phyloP scores from a whole-genome alignment of 2,888 invertebrate genomes.

The Macrostomum cliftonense region DNA sequence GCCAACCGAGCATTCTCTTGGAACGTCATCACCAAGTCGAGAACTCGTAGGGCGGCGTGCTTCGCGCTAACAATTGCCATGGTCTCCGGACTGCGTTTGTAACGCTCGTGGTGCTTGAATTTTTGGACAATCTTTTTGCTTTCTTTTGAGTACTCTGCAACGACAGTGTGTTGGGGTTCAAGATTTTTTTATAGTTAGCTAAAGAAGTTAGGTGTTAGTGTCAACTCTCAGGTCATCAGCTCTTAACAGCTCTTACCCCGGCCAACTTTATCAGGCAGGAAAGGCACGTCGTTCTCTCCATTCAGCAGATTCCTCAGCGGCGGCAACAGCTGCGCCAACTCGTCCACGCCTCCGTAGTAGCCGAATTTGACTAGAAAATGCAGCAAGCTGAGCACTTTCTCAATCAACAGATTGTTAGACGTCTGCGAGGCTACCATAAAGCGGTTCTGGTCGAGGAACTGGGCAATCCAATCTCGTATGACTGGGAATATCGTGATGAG shows the following conservation, averaged over 20 bases:
- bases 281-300: slow-evolving; percentile 15
- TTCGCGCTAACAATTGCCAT: slow-evolving; percentile 11
- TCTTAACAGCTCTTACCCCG: too few relatives aligned
- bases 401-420: slow-evolving; percentile 26
- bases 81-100: slow-evolving; percentile 6
- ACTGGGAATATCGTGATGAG: slow-evolving; percentile 9
- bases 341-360: slow-evolving; percentile 14
- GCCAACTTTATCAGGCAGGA: slow-evolving; percentile 1
- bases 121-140: slow-evolving; percentile 3
- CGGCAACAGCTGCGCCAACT: slow-evolving; percentile 11
- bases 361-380: slow-evolving; percentile 11
- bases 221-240: too few relatives aligned
- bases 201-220: too few relatives aligned
- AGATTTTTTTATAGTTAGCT: too few relatives aligned
- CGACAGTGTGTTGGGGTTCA: too few relatives aligned
- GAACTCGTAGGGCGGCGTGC: slow-evolving; percentile 8
- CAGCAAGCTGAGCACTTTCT: slow-evolving; percentile 12
- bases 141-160: slow-evolving; percentile 3
- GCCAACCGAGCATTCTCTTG: slow-evolving; percentile 8
- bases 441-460: slow-evolving; percentile 22
- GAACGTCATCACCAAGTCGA: slow-evolving; percentile 7
- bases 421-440: slow-evolving; percentile 30
- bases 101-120: slow-evolving; percentile 7
- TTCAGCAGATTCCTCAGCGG: slow-evolving; percentile 14
- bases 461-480: slow-evolving; percentile 5